A percentile compares a stretch with the other conserved stretches of the same genome.
phyloP scores from a whole-genome alignment of 2,888 invertebrate species.

The Xestobium rufovillosum region DNA sequence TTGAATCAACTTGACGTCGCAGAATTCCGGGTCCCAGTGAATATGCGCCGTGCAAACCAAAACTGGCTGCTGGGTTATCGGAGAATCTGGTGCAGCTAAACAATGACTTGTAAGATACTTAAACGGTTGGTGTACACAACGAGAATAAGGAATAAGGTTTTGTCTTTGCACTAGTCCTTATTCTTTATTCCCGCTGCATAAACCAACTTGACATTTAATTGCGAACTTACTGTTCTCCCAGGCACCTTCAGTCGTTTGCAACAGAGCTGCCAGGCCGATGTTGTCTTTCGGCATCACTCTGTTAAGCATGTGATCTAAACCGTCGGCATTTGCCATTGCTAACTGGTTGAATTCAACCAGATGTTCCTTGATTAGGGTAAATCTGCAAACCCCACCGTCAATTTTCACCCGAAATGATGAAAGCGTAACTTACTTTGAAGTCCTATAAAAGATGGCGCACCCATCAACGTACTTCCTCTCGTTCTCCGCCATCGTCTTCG shows the following conservation, averaged over 20 bases:
- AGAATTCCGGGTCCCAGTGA: constrained; percentile 99
- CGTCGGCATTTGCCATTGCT: constrained; percentile 97
- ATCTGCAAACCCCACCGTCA: constrained; percentile 59
- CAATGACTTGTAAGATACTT: constrained; percentile 3
- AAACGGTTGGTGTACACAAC: constrained; percentile 6
- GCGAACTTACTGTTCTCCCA: constrained; percentile 83
- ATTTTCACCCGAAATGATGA: constrained; percentile 2
- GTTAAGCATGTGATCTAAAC: constrained; percentile 96
- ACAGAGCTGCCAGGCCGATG: constrained; percentile 90
- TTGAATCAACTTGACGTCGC: constrained; percentile 98
- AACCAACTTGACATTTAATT: not conserved
- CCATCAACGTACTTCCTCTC: constrained; percentile 98
- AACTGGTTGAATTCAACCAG: constrained; percentile 97
- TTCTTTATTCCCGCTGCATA: constrained; percentile 4
- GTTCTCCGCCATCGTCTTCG: constrained; percentile 95
- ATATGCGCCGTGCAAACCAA: constrained; percentile 98
- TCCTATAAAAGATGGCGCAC: constrained; percentile 96
- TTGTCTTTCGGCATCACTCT: constrained; percentile 99
- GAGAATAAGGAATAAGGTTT: not conserved
- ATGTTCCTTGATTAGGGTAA: constrained; percentile 89
- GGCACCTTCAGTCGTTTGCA: constrained; percentile 90
- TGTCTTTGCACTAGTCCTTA: constrained; percentile 1
- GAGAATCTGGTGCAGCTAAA: constrained; percentile 52
- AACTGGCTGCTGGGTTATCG: constrained; percentile 74
- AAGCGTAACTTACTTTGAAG: constrained; percentile 77